Percentiles rank a stretch among this genome's conserved stretches.
These are phyloP conservation scores for Phocides pigmalion DNA, from an alignment of 1,140 invertebrate species.

Conservation along the genomic window DNA sequence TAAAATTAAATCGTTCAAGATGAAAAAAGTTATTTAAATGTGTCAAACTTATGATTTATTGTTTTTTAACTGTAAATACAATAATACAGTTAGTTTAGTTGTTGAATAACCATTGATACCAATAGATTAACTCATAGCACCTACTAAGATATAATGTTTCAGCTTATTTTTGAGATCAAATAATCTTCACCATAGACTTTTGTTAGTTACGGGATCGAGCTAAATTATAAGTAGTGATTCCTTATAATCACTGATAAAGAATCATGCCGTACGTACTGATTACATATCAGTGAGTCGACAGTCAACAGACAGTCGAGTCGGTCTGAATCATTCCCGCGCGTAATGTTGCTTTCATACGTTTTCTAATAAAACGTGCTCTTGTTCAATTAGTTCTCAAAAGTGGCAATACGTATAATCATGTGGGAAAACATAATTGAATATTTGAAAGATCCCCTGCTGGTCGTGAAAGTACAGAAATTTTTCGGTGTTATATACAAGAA, in stretches of 20 bases:
- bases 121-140: too few species aligned
- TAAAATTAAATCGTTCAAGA: too few species aligned
- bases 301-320: background rate
- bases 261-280: background rate
- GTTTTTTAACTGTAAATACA: too few species aligned
- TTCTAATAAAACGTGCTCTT: conserved; percentile 61
- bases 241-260: too few species aligned
- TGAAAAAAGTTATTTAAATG: too few species aligned
- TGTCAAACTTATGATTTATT: too few species aligned
- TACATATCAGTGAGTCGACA: conserved; percentile 1
- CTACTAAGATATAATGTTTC: too few species aligned
- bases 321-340: background rate
- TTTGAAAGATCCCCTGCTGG: conserved; percentile 88
- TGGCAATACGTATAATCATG: conserved; percentile 62
- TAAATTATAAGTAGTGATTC: too few species aligned
- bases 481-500: conserved; percentile 87
- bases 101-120: too few species aligned
- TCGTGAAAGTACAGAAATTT: conserved; percentile 88
- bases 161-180: too few species aligned
- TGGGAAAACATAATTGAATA: conserved; percentile 83
- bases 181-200: too few species aligned
- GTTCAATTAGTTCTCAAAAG: background rate
- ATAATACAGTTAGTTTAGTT: too few species aligned
- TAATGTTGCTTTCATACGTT: conserved; percentile 27
- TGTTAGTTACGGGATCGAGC: background rate